Percentiles rank a stretch among this genome's conserved stretches.
Evolutionary conservation across 2,797 vertebrate genomes (phyloP).

Genomic region (Anguilla obscura): DNA sequence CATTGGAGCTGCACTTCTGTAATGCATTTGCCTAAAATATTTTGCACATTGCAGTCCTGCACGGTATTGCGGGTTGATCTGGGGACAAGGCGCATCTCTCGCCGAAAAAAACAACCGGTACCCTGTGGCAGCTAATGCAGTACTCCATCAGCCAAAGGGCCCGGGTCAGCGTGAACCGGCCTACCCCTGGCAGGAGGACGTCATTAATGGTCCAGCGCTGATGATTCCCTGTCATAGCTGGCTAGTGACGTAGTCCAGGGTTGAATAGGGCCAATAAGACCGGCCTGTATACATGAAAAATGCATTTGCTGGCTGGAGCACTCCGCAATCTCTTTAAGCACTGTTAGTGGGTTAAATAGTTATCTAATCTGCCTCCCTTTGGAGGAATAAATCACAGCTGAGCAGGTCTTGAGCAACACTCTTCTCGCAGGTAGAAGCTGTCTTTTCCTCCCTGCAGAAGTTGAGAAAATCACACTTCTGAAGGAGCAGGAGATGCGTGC

Average conservation of each 20-base stretch:
- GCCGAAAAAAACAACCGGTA: too few relatives aligned
- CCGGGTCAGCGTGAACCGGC: too few relatives aligned
- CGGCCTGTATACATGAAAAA: not conserved
- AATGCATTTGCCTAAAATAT: too few relatives aligned
- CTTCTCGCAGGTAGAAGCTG: not conserved
- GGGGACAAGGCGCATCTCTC: too few relatives aligned
- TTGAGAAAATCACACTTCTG: constrained; percentile 14
- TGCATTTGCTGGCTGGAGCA: not conserved
- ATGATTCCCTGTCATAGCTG: not conserved
- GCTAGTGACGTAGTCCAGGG: too few relatives aligned
- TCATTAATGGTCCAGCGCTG: not conserved
- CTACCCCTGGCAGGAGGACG: too few relatives aligned
- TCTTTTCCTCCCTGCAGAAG: not conserved
- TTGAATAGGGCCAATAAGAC: not conserved
- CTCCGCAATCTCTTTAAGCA: not conserved
- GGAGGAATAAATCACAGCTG: constrained; percentile 5
- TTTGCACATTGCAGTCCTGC: too few relatives aligned
- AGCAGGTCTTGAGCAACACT: not conserved
- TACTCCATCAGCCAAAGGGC: too few relatives aligned
- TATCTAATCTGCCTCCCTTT: not conserved
- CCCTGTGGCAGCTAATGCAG: too few relatives aligned
- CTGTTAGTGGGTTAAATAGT: constrained; percentile 17
- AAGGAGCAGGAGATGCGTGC: not conserved
- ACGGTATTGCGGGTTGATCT: too few relatives aligned
- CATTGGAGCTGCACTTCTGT: too few relatives aligned